Conservation (phyloP, 92 coral and sea anemone species). For the Porites evermanni region DNA sequence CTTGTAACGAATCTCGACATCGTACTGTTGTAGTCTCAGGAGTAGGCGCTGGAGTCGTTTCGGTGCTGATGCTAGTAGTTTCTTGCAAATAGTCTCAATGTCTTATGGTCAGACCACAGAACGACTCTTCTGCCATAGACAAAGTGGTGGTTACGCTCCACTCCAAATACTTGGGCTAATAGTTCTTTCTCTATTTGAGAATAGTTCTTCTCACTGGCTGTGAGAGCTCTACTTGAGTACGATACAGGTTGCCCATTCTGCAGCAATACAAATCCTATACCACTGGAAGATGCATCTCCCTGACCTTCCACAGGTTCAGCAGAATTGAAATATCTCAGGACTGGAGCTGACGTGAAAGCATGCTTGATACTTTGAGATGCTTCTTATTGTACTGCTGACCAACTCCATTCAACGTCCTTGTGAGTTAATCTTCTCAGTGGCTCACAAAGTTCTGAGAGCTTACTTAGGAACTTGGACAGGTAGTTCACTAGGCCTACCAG, state of each 20-base stretch:
- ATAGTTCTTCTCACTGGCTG: conserved; percentile 35
- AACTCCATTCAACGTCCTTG: conserved; percentile 49
- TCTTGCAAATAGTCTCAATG: conserved; percentile 43
- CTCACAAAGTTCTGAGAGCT: conserved; percentile 45
- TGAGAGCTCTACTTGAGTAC: conserved; percentile 39
- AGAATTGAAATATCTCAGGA: conserved; percentile 32
- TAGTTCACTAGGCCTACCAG: conserved; percentile 41
- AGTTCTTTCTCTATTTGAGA: conserved; percentile 42
- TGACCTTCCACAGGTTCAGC: conserved; percentile 24
- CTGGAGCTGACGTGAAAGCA: conserved; percentile 59
- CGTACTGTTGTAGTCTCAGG: conserved; percentile 51
- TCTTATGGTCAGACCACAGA: conserved; percentile 58
- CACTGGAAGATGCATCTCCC: conserved; percentile 47
- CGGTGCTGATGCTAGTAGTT: conserved; percentile 49
- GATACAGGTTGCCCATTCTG: conserved; percentile 37
- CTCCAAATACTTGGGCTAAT: conserved; percentile 8
- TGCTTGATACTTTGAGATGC: conserved; percentile 32
- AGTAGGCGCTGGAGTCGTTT: conserved; percentile 24
- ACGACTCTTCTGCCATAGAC: conserved; percentile 38
- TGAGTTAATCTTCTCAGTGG: conserved; percentile 51
- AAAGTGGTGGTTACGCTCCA: conserved; percentile 2
- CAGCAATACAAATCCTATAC: conserved; percentile 34
- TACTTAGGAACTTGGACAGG: conserved; percentile 41
- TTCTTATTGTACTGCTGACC: conserved; percentile 54
- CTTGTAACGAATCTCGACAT: conserved; percentile 42